phyloP scores from a whole-genome alignment of 2,797 vertebrate genomes.

The Tauraco hartlaubi region DNA sequence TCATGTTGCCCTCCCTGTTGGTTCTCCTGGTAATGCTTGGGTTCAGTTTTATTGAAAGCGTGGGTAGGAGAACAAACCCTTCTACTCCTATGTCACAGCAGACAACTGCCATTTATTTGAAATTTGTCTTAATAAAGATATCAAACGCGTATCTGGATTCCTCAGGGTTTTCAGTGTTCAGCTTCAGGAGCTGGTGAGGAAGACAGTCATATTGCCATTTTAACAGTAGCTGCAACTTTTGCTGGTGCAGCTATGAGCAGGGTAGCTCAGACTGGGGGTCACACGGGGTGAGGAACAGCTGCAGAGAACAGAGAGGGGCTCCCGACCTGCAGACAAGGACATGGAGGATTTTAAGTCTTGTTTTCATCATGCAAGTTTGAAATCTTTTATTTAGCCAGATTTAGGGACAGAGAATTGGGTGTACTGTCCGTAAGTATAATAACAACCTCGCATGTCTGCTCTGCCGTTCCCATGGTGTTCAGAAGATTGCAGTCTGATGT shows the following conservation, averaged over 20 bases:
- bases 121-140: background rate
- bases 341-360: background rate
- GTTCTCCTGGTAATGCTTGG: background rate
- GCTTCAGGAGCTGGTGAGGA: background rate
- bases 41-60: background rate
- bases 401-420: background rate
- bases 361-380: background rate
- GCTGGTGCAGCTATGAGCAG: background rate
- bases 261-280: background rate
- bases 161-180: background rate
- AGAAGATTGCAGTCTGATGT: background rate
- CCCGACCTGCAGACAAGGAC: background rate
- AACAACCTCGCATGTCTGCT: background rate
- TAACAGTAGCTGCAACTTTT: background rate
- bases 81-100: background rate
- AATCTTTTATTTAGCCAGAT: background rate
- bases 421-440: background rate
- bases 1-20: background rate
- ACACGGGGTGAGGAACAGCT: rapidly evolving
- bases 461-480: background rate
- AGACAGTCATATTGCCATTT: background rate
- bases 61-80: background rate
- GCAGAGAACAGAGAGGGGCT: background rate
- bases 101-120: background rate
- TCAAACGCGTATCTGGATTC: background rate